Evolutionary conservation across 1,140 invertebrate genomes (phyloP).

Genomic region (Caenorhabditis brenneri): DNA sequence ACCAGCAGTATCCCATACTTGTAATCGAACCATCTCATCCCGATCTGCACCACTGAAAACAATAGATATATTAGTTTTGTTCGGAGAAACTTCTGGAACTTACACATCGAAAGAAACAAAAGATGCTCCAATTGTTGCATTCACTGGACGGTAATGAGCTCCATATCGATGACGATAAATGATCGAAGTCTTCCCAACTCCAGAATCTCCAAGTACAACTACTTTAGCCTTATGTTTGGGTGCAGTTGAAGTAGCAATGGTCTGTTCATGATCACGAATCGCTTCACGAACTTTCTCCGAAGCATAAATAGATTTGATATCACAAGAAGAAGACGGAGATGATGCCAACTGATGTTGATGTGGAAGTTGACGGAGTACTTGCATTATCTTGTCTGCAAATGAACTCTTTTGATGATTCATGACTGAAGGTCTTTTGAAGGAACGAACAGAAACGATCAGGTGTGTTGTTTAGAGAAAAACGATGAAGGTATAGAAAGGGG

Average conservation of each 20-base stretch:
- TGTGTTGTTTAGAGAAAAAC: neutral
- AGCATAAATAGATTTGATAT: slow-evolving; percentile 48
- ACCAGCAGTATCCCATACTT: slow-evolving; percentile 97
- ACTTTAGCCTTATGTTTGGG: slow-evolving; percentile 41
- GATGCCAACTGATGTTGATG: slow-evolving; percentile 9
- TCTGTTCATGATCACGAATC: slow-evolving; percentile 43
- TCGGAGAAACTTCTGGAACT: too few species aligned
- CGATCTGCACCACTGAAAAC: slow-evolving; percentile 1
- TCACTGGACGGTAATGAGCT: neutral
- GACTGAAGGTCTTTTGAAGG: neutral
- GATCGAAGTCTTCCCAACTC: slow-evolving; percentile 56
- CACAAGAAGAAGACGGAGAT: slow-evolving; percentile 43
- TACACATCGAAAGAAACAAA: slow-evolving; percentile 47
- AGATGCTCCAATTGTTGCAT: slow-evolving; percentile 55
- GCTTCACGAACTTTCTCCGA: slow-evolving; percentile 48
- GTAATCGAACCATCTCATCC: slow-evolving; percentile 76
- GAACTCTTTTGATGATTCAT: neutral
- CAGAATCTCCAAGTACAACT: slow-evolving; percentile 43
- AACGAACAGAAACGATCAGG: neutral
- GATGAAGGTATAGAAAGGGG: neutral
- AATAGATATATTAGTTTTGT: neutral
- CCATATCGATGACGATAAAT: slow-evolving; percentile 48
- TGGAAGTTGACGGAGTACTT: slow-evolving; percentile 23
- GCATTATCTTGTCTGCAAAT: slow-evolving; percentile 36
- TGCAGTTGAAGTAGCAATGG: neutral